Percentiles rank a stretch among this genome's conserved stretches.
Conservation (phyloP, 2,888 invertebrate species). For the Mimas tiliae region DNA sequence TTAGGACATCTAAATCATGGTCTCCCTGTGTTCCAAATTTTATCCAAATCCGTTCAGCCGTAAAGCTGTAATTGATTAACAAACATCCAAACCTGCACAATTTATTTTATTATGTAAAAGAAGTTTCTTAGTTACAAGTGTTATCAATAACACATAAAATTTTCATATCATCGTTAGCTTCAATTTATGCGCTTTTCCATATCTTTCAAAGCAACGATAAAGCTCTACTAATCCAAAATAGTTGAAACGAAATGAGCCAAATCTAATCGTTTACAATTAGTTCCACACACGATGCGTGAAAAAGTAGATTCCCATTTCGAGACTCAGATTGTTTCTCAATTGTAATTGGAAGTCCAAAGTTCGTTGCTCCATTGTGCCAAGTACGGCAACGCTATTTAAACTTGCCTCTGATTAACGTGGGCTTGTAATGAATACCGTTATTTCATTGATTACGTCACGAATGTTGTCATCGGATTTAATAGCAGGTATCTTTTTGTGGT, state of each 20-base stretch:
- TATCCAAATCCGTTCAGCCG: no score
- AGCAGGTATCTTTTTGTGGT: not conserved
- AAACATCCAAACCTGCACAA: no score
- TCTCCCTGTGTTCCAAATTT: no score
- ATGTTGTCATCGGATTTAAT: not conserved
- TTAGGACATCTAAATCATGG: no score
- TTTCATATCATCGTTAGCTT: no score
- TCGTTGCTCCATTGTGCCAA: conserved; percentile 25
- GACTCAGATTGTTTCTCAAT: conserved; percentile 18
- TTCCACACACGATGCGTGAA: conserved; percentile 14
- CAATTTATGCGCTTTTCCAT: not conserved
- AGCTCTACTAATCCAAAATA: not conserved
- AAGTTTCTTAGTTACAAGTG: no score
- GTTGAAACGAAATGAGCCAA: not conserved
- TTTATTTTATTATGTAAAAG: no score
- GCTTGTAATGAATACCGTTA: conserved; percentile 20
- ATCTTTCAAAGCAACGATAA: not conserved
- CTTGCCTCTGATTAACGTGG: conserved; percentile 20
- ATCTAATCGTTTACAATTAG: conserved; percentile 12
- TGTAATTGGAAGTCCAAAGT: conserved; percentile 27
- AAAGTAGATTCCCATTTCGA: conserved; percentile 6
- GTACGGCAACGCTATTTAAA: conserved; percentile 16
- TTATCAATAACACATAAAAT: no score
- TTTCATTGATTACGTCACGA: conserved; percentile 15
- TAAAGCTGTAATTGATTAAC: no score